A percentile compares a stretch with the other conserved stretches of the same genome.
These are phyloP conservation scores for Drosophila lacteicornis DNA, from an alignment of 1,140 invertebrate species.

Conservation along the genomic window DNA sequence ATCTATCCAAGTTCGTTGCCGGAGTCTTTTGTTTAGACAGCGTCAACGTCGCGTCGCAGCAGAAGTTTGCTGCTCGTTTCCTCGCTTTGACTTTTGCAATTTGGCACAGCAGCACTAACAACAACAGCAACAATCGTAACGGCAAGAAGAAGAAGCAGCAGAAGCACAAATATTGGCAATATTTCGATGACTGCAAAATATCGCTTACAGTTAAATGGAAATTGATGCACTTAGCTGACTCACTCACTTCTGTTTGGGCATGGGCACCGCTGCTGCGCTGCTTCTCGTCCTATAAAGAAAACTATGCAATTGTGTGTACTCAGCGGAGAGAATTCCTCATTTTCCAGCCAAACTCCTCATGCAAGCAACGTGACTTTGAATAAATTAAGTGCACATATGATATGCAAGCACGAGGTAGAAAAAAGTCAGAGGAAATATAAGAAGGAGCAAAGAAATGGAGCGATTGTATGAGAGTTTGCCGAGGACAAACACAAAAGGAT, in stretches of 20 bases:
- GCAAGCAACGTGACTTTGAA: constrained; percentile 78
- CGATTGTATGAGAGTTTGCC: constrained; percentile 32
- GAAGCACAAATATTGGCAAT: constrained; percentile 64
- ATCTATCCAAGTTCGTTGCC: constrained; percentile 70
- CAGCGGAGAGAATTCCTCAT: constrained; percentile 48
- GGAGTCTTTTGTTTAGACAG: constrained; percentile 82
- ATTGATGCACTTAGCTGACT: constrained; percentile 84
- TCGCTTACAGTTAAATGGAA: constrained; percentile 84
- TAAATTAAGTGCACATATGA: constrained; percentile 76
- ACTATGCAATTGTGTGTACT: constrained; percentile 43
- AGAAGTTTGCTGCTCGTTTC: constrained; percentile 41
- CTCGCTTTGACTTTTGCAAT: constrained; percentile 78
- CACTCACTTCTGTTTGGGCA: constrained; percentile 76
- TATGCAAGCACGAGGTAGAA: constrained; percentile 53
- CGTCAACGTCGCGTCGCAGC: constrained; percentile 48
- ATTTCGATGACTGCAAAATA: constrained; percentile 75
- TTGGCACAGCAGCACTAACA: constrained; percentile 71
- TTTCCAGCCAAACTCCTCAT: constrained; percentile 38
- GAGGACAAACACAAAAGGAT: constrained; percentile 30
- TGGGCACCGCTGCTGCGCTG: constrained; percentile 15
- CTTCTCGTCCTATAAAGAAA: constrained; percentile 32
- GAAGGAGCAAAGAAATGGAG: constrained; percentile 50
- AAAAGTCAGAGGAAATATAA: background rate
- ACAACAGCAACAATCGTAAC: constrained; percentile 49
- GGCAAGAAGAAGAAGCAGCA: constrained; percentile 37